Evolutionary conservation across 2,888 invertebrate genomes (phyloP), one percentile per base, ranked within the genome.

Genomic region (Pediacus dermestoides): DNA sequence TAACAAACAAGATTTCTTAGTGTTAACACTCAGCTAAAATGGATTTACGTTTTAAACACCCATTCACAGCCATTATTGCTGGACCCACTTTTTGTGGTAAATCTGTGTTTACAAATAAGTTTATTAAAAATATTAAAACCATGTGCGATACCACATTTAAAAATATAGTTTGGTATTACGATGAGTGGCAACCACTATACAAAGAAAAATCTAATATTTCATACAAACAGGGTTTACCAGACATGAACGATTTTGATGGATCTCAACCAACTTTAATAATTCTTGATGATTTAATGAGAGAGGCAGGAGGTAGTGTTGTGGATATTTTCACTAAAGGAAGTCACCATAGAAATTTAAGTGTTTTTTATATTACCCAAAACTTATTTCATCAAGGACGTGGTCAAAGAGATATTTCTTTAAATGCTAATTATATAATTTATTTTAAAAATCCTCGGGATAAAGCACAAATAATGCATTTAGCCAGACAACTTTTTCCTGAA

Each of bases 391-490:
- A 18, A 18, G 21, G n/a, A 18, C 6, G n/a, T 6, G 21, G 21
- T 7, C 21, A 18, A n/a, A 6, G 21, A 7, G 21, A 18, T 27
- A 47, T 47, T 9, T n/a, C n/a, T n/a, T n/a, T n/a, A n/a, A n/a
- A n/a, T n/a, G n/a, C n/a, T n/a, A 18, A 18, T 18, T 18, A 18
- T 18, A 18, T 18, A 18, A 18, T 18, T 7, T 18, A 18, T 18
- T 18, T 18, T 18, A 18, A 18, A n/a, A 18, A 18, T n/a, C 21
- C 21, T n/a, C 21, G 21, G n/a, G 21, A 52, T 37, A 50, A 39
- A 23, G 39, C 26, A 4, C 50, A 51, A 38, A 44, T 52, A 11
- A 23, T 25, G 21, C 21, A 18, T n/a, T 7, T 18, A 18, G 21
- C 21, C 6, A 18, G n/a, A 18, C 21, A 18, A 18, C 6, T 18